Base-by-base conservation (phyloP, 2,797 vertebrate genomes). In the Microctenopoma stevenorrisi region DNA sequence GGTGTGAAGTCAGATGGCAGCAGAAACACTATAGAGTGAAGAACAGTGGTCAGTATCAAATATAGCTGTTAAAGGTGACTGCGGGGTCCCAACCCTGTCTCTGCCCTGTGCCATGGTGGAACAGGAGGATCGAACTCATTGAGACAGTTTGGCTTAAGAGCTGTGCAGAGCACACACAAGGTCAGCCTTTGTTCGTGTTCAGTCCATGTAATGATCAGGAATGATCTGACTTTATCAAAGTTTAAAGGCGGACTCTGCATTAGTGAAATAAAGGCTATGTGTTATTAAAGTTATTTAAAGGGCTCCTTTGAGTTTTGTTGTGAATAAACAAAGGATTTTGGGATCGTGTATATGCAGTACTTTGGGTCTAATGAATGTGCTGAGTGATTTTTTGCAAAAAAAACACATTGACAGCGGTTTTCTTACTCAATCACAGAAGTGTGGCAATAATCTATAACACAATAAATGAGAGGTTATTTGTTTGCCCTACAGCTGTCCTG, bases 1-100 rank as follows among this genome's bases (percentile, higher is more conserved):
- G 57, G 68, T 79, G 35, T 72, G 64, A 76, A 78, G 76, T 74
- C 64, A 87, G 88, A 74, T 79, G 87, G 89, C 87, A 84, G 88
- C 86, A 88, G 87, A 90, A 85, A 79, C 55, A 68, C 46, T 43
- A 38, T 58, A 59, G 64, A 76, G 57, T 64, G 46, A 82, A 72
- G 64, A 72, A 64, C 33, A 43, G 65, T 79, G 73, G 43, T 71
- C 50, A 30, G 9, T 78, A 64, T 76, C 79, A 79, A 83, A 86
- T 77, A 75, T 77, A 79, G 71, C 46, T 50, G 62, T 69, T 68
- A 64, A 66, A 82, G 65, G 50, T n/a, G 54, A 48, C 53, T 55
- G 66, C 78, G 48, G 78, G 76, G 68, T 81, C 79, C 70, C 30
- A 61, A 76, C 78, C 75, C 42, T 62, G 51, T 56, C 66, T 78